Conservation (phyloP, 1,140 invertebrate genomes). For the Onthophagus taurus region DNA sequence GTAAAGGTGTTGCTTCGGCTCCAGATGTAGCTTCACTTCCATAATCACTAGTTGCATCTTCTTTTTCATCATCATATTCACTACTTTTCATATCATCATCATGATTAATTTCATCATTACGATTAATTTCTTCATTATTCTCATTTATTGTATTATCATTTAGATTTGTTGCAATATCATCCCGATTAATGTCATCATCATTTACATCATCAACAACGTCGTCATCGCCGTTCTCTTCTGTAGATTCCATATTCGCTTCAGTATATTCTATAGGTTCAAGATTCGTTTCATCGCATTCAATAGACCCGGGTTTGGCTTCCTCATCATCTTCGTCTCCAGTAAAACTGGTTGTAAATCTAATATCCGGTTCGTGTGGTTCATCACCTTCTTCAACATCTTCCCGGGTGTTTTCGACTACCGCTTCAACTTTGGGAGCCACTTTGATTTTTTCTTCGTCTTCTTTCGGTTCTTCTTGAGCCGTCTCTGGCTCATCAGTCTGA, state of each 20-base stretch:
- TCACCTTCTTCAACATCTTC: slow-evolving; percentile 3
- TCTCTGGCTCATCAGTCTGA: slow-evolving; percentile 1
- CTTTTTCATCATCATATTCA: background rate
- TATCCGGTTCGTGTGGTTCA: background rate
- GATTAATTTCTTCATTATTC: background rate
- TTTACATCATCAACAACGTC: too few relatives aligned
- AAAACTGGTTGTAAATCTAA: background rate
- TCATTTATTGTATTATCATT: background rate
- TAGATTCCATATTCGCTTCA: too few relatives aligned
- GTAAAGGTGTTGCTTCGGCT: slow-evolving; percentile 28
- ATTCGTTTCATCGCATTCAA: too few relatives aligned
- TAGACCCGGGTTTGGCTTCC: too few relatives aligned
- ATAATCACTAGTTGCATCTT: background rate
- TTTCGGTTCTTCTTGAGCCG: background rate
- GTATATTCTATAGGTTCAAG: too few relatives aligned
- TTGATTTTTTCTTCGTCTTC: background rate
- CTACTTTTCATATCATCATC: background rate
- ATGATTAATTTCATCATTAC: too few relatives aligned
- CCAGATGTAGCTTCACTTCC: slow-evolving; percentile 22
- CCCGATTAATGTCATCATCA: too few relatives aligned
- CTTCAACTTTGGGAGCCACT: background rate
- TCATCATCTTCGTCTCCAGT: too few relatives aligned
- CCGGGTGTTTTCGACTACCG: background rate
- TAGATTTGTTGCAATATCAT: too few relatives aligned
- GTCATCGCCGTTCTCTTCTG: too few relatives aligned